These are phyloP conservation scores for Piprites chloris DNA, from an alignment of 2,113 vertebrate species.

Conservation along the genomic window DNA sequence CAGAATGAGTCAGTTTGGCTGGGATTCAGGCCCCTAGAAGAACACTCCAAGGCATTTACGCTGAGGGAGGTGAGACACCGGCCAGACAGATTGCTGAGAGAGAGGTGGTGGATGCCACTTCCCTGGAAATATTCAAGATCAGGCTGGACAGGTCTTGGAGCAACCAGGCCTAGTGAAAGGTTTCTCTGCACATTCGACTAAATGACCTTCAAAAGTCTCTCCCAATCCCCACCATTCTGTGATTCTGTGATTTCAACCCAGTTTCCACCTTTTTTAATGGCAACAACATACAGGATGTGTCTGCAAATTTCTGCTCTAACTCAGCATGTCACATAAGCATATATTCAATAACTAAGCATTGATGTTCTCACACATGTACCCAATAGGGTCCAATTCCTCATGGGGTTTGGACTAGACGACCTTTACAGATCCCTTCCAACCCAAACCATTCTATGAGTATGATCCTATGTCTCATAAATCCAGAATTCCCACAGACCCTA, in stretches of 20 bases:
- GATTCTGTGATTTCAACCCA: not conserved
- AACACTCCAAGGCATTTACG: not conserved
- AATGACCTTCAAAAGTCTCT: not conserved
- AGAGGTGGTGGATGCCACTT: not conserved
- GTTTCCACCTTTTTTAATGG: not conserved
- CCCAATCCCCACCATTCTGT: not conserved
- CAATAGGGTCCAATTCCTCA: not conserved
- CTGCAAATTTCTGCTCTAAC: not conserved
- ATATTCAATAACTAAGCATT: not conserved
- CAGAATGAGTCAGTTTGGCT: not conserved
- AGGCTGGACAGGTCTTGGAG: not conserved
- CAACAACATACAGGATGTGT: not conserved
- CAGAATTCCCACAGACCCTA: not conserved
- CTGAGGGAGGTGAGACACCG: not conserved
- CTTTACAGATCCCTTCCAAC: not conserved
- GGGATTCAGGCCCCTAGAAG: not conserved
- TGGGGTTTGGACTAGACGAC: no score
- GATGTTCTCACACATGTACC: accelerated
- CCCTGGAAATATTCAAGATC: not conserved
- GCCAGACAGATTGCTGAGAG: not conserved
- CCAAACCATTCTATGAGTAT: no score
- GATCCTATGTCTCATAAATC: not conserved
- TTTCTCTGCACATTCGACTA: not conserved
- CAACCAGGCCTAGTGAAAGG: no score
- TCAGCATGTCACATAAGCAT: accelerated